phyloP scores from a whole-genome alignment of 1,140 invertebrate species.

The Ceratosolen fusciceps region DNA sequence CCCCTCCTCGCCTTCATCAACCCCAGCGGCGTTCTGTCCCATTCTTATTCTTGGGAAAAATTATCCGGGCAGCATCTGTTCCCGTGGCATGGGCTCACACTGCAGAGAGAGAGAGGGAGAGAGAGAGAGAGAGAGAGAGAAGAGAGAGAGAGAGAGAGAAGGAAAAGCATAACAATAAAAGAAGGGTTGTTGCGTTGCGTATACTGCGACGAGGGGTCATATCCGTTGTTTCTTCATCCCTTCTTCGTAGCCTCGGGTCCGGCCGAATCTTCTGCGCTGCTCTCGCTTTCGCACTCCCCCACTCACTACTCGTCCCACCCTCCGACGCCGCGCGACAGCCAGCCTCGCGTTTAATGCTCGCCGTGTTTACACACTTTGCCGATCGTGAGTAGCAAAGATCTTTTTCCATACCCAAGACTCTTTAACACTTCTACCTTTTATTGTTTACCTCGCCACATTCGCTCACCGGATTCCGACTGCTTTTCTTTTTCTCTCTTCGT shows the following conservation, averaged over 20 bases:
- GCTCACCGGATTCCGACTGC: no score
- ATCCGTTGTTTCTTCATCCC: background rate
- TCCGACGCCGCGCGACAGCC: no score
- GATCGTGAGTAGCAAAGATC: background rate
- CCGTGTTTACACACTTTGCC: background rate
- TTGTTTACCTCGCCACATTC: background rate
- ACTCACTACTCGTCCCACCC: no score
- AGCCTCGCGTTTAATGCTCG: background rate
- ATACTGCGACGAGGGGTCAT: background rate
- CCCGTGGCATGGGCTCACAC: background rate
- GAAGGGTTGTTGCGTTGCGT: conserved; percentile 18
- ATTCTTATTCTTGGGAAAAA: no score
- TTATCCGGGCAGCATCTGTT: background rate
- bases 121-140: no score
- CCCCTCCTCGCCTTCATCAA: no score
- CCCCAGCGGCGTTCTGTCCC: background rate
- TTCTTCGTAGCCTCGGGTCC: background rate
- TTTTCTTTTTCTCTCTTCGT: background rate
- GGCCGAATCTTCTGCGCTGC: background rate
- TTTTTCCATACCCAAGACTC: no score
- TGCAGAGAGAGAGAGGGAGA: no score
- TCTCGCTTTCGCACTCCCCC: background rate
- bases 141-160: no score
- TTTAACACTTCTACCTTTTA: background rate
- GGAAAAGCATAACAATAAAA: conserved; percentile 35